Percentiles rank a stretch among this genome's conserved stretches.
These are phyloP conservation scores for Euplexia lucipara DNA, from an alignment of 2,888 invertebrate species.

Conservation along the genomic window DNA sequence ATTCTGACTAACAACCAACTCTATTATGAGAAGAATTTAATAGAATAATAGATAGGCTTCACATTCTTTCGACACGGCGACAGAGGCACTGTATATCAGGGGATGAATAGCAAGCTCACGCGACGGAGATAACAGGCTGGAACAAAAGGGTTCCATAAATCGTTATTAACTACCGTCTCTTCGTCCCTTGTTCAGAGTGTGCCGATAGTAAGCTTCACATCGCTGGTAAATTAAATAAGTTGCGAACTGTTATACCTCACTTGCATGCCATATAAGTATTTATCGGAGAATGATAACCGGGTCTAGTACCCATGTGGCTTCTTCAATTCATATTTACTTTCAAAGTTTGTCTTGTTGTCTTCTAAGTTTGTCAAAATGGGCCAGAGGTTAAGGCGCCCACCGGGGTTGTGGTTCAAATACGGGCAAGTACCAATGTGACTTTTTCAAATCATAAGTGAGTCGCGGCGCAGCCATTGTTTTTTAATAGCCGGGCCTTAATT, in stretches of 20 bases:
- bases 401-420: too few species aligned
- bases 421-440: too few species aligned
- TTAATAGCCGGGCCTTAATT: too few species aligned
- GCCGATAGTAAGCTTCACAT: slow-evolving; percentile 66
- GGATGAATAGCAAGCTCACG: slow-evolving; percentile 85
- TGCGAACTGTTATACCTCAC: slow-evolving; percentile 33
- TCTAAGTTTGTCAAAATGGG: too few species aligned
- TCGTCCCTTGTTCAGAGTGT: slow-evolving; percentile 81
- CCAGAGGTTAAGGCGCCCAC: too few species aligned
- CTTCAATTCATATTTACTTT: too few species aligned
- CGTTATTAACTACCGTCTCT: slow-evolving; percentile 86
- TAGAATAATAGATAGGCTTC: slow-evolving; percentile 70
- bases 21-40: slow-evolving; percentile 38
- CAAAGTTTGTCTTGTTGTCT: too few species aligned
- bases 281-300: slow-evolving; percentile 2
- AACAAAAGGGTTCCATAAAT: slow-evolving; percentile 90
- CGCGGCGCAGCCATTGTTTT: too few species aligned
- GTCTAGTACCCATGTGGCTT: too few species aligned
- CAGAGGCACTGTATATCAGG: slow-evolving; percentile 84
- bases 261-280: slow-evolving; percentile 11
- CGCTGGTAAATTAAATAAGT: slow-evolving; percentile 60
- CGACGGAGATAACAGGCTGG: slow-evolving; percentile 85
- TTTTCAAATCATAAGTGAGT: too few species aligned
- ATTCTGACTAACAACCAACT: slow-evolving; percentile 8
- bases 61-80: slow-evolving; percentile 79